Evolutionary conservation across 2,888 invertebrate species (phyloP).

Genomic region (Lasius platythorax): DNA sequence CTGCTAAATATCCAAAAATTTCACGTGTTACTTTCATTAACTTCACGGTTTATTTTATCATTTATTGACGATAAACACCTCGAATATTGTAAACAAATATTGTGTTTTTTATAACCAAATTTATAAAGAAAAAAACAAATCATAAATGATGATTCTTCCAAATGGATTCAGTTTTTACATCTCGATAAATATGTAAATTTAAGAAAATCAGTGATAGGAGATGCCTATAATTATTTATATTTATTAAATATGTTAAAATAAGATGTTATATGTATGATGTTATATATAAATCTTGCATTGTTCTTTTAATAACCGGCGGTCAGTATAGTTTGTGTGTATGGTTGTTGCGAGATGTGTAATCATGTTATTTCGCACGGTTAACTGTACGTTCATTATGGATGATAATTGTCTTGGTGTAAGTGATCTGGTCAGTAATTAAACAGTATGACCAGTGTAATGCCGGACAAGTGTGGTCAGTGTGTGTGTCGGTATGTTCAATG

Average conservation of each 20-base stretch:
- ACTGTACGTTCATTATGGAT: background rate
- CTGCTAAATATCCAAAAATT: background rate
- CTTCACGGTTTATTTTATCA: background rate
- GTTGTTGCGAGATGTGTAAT: background rate
- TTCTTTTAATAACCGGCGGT: background rate
- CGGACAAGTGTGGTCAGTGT: background rate
- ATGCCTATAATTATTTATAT: background rate
- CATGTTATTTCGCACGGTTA: background rate
- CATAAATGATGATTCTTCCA: no score
- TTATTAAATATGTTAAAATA: background rate
- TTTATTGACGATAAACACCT: background rate
- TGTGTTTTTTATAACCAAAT: no score
- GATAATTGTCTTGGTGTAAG: background rate
- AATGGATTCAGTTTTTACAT: no score
- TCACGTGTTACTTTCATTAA: background rate
- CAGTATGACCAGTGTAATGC: background rate
- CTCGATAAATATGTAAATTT: no score
- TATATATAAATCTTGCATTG: background rate
- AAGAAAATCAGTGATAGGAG: background rate
- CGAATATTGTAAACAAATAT: background rate
- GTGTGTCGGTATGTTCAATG: background rate
- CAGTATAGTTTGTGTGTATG: background rate
- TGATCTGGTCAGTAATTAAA: background rate
- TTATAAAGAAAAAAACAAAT: no score
- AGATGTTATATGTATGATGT: background rate